Conservation (phyloP, 2,113 vertebrate species). For the Antidorcas marsupialis region DNA sequence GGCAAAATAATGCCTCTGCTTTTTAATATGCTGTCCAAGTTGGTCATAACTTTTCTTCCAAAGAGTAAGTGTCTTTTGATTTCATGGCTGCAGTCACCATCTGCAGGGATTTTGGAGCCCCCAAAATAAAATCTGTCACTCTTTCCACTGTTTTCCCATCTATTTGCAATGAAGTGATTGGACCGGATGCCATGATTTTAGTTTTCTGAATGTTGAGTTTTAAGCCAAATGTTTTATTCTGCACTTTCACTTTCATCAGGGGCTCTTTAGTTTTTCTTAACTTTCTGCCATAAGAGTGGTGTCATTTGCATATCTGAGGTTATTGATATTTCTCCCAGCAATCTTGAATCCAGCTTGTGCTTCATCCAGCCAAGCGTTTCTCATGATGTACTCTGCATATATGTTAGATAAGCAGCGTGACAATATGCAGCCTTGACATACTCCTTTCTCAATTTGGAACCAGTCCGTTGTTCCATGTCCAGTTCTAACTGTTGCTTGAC, state of each 20-base stretch:
- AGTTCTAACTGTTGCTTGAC: not conserved
- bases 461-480: not conserved
- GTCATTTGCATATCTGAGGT: not conserved
- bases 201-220: not conserved
- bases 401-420: not conserved
- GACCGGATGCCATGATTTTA: not conserved
- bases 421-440: not conserved
- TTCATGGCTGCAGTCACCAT: not conserved
- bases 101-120: not conserved
- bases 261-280: not conserved
- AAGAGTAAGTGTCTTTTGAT: not conserved
- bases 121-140: not conserved
- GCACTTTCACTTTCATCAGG: not conserved
- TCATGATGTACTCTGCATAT: not conserved
- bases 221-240: not conserved
- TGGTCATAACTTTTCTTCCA: not conserved
- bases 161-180: not conserved
- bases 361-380: not conserved
- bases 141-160: not conserved
- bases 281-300: not conserved
- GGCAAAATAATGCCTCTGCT: not conserved
- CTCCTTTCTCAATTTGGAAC: not conserved
- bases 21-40: not conserved
- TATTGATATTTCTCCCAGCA: not conserved
- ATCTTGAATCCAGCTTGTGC: not conserved